Evolutionary conservation across 2,797 vertebrate genomes (phyloP).

Genomic region (Eremophila alpestris): DNA sequence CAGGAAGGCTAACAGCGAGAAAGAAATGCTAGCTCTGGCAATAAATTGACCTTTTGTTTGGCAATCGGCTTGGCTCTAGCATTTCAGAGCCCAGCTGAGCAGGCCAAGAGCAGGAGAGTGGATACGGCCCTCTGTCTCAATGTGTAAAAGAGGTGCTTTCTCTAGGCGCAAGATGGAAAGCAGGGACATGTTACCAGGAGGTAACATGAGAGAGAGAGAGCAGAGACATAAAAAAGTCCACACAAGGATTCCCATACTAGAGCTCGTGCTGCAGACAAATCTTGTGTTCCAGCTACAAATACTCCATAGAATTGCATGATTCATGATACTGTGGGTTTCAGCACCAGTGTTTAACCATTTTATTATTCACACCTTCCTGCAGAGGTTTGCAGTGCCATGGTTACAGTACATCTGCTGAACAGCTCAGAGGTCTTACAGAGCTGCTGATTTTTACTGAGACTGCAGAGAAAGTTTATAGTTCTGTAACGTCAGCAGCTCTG

Average conservation of each 20-base stretch:
- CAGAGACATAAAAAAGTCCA: not conserved
- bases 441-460: not conserved
- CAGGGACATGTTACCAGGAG: not conserved
- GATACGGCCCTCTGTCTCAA: fast-evolving
- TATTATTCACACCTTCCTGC: slow-evolving; percentile 22
- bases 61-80: not conserved
- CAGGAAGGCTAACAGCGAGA: too few relatives aligned
- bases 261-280: not conserved
- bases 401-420: not conserved
- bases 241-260: not conserved
- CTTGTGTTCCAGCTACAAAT: not conserved
- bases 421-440: not conserved
- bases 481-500: not conserved
- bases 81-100: not conserved
- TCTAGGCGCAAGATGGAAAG: not conserved
- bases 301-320: not conserved
- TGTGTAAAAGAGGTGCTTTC: not conserved
- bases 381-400: slow-evolving; percentile 19
- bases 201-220: too few relatives aligned
- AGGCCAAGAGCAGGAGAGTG: not conserved
- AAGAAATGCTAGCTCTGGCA: not conserved
- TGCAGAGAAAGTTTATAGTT: not conserved
- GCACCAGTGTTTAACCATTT: not conserved
- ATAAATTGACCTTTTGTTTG: too few relatives aligned
- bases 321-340: slow-evolving; percentile 2